Evolutionary conservation across 2,113 vertebrate genomes (phyloP), one percentile per base, ranked within the genome.

Genomic region (Nematolebias whitei): DNA sequence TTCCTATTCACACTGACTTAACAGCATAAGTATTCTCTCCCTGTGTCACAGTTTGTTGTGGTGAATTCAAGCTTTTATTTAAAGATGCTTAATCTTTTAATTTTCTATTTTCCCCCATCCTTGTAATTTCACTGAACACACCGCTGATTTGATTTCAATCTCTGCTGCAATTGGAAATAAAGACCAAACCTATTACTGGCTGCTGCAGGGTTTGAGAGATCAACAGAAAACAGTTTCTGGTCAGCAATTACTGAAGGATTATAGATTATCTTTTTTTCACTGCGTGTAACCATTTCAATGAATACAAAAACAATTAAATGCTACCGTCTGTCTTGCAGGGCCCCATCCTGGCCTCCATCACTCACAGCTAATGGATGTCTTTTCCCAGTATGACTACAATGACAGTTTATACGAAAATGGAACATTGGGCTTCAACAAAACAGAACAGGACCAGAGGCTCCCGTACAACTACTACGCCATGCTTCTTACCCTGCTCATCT

Each of bases 391-490:
- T 89, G 94, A 92, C 93, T 95, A 94, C 82, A 95, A 94, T 20
- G 92, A 94, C 61, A 89, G 84, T 57, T 83, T 92, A 63, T 89
- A 90, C 68, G 93, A 90, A 66, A 96, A 96, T 79, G 94, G 91
- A 92, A 94, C 93, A 72, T 89, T 86, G 76, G 73, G 90, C 55
- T 84, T 94, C 90, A 99, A 99, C 4, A 84, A 79, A 2, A 96
- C 96, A 0, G 82, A 65, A 0, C 85, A 80, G 8, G 93, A 82
- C 63, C 86, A 82, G 22, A 94, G 86, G 85, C 92, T 93, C 50
- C 94, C 90, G 14, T 98, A 98, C 88, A 99, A 99, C 87, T 99
- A 98, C 91, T 99, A 99, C 0, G 98, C 98, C 86, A 94, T 95
- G 94, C 94, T 99, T 58, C 95, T 99, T 16, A 95, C 96, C 1